A percentile compares a stretch with the other conserved stretches of the same genome.
These are phyloP conservation scores for Scaptodrosophila latifasciaeformis DNA, from an alignment of 2,888 invertebrate species.

Conservation along the genomic window DNA sequence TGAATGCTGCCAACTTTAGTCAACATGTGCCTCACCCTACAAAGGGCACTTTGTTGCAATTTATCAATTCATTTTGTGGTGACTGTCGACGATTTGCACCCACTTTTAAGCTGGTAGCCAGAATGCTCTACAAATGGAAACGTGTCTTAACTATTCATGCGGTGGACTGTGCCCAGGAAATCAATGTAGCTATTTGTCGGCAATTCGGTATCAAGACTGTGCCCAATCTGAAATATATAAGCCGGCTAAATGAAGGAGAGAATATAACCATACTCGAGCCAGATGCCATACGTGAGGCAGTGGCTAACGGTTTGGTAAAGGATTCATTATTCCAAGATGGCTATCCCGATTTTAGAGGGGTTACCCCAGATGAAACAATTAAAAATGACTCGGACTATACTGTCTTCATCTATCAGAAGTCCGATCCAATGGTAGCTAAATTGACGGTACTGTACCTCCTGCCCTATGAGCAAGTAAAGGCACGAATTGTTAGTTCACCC, in stretches of 20 bases:
- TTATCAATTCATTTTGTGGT: slow-evolving; percentile 96
- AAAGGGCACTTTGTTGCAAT: slow-evolving; percentile 78
- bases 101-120: slow-evolving; percentile 53
- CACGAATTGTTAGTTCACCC: too few relatives aligned
- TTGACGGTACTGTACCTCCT: too few relatives aligned
- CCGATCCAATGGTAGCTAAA: too few relatives aligned
- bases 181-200: slow-evolving; percentile 38
- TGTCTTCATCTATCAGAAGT: too few relatives aligned
- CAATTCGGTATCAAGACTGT: slow-evolving; percentile 26
- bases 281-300: neutral
- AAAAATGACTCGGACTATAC: too few relatives aligned
- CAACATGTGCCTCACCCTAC: slow-evolving; percentile 9
- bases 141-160: slow-evolving; percentile 25
- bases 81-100: slow-evolving; percentile 92
- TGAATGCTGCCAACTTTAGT: slow-evolving; percentile 15
- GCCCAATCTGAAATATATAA: slow-evolving; percentile 27
- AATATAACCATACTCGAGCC: slow-evolving; percentile 14
- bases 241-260: slow-evolving; percentile 5
- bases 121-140: slow-evolving; percentile 26
- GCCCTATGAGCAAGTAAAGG: too few relatives aligned
- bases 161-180: slow-evolving; percentile 44
- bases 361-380: too few relatives aligned
- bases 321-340: neutral
- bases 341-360: neutral
- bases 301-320: neutral